A percentile compares a stretch with the other conserved stretches of the same genome.
These are phyloP conservation scores for Archaeoteleia sp. DNA, from an alignment of 2,888 invertebrate genomes.

Conservation along the genomic window DNA sequence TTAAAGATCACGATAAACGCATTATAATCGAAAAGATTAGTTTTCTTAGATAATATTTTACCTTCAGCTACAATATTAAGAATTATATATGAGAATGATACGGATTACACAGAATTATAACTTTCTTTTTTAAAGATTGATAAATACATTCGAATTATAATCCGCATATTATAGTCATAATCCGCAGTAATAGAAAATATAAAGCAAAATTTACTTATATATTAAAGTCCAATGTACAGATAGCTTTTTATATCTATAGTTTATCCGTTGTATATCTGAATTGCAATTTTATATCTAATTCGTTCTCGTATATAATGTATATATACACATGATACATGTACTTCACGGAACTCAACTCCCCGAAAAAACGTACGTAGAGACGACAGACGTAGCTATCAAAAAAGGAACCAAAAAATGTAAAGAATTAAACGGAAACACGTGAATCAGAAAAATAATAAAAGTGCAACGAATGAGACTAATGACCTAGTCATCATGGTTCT, in stretches of 20 bases:
- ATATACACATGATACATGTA: conserved; percentile 27
- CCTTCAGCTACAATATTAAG: conserved; percentile 19
- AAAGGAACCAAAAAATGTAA: not conserved
- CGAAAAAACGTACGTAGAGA: conserved; percentile 38
- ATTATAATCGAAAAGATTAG: conserved; percentile 8
- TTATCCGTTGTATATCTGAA: too few species aligned
- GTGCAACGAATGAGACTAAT: conserved; percentile 45
- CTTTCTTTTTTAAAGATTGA: conserved; percentile 12
- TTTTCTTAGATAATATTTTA: conserved; percentile 12
- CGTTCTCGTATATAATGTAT: conserved; percentile 33
- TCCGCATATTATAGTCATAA: too few species aligned
- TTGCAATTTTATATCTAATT: conserved; percentile 9
- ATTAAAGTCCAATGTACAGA: too few species aligned
- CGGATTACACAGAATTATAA: conserved; percentile 30
- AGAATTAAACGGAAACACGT: not conserved
- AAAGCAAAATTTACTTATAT: too few species aligned
- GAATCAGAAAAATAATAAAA: conserved; percentile 9
- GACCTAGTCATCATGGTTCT: conserved; percentile 20
- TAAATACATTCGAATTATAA: conserved; percentile 8
- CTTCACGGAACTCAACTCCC: conserved; percentile 28
- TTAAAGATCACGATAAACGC: not conserved
- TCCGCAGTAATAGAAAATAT: too few species aligned
- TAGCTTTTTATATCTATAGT: too few species aligned
- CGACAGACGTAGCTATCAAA: conserved; percentile 42
- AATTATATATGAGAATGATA: conserved; percentile 28